Base-by-base conservation (phyloP, 2,113 vertebrate genomes). In the Ornithorhynchus anatinus region DNA sequence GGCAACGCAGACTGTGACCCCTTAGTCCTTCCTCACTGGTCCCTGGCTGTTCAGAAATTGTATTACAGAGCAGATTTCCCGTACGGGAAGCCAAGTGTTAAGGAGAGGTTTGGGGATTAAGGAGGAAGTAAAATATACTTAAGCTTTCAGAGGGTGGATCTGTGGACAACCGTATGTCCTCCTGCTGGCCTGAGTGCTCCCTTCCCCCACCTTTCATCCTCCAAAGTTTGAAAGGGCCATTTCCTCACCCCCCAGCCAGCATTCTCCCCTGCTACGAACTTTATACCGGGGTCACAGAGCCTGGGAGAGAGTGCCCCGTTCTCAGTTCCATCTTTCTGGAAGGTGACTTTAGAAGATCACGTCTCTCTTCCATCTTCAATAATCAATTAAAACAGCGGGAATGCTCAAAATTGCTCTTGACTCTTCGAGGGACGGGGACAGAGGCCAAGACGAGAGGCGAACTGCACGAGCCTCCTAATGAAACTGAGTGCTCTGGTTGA, bases 401-500 rank as follows among this genome's bases (percentile, higher is more conserved):
- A 77, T 81, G 79, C 80, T 85, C 72, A 77, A 75, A 85, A 79
- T 80, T 67, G 65, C 70, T n/a, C n/a, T 84, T 75, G 77, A 61
- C 75, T 85, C 75, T 87, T 84, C 78, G 52, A 51, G 63, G 66
- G 72, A 59, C 75, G 81, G 59, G 67, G 66, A 81, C 8, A 77
- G 77, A 81, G 80, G 75, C 59, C 72, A 84, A 63, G 78, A 84
- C 59, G 72, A 68, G 66, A 87, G 67, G 69, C 75, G 77, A 85
- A 39, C 63, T 79, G 32, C 72, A 37, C 62, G 80, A 81, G 67
- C 63, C 53, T 80, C 57, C 63, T 87, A 84, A 85, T 85, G 78
- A 84, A 84, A 85, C 84, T 84, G 84, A 78, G 83, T 77, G 80
- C 67, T 72, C 77, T 70, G 70, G 67, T 80, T 80, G 72, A 84